Evolutionary conservation across 2,888 invertebrate genomes (phyloP).

Genomic region (Tetranychus truncatus): DNA sequence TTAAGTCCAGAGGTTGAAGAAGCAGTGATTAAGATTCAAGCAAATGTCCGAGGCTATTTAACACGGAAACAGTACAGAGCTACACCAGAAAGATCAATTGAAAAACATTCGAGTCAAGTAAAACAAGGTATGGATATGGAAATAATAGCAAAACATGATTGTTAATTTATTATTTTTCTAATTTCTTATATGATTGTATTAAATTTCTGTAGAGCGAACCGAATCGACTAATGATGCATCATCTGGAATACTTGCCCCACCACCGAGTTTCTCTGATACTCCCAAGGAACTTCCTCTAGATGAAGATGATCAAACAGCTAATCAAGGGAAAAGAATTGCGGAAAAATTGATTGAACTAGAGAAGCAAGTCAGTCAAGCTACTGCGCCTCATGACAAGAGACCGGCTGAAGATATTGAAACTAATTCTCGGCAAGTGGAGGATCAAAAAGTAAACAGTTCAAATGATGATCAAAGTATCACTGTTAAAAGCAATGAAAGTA

Average conservation of each 20-base stretch:
- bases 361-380: background rate
- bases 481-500: too few species aligned
- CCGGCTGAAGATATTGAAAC: background rate
- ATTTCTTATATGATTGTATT: background rate
- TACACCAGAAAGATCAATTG: background rate
- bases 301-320: background rate
- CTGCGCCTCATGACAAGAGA: background rate
- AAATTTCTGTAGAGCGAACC: background rate
- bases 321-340: background rate
- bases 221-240: background rate
- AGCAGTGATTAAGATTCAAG: conserved; percentile 27
- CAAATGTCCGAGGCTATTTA: conserved; percentile 26
- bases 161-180: background rate
- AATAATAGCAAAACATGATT: background rate
- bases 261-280: background rate
- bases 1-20: conserved; percentile 22
- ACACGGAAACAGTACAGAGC: conserved; percentile 21
- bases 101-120: background rate
- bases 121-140: background rate
- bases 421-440: background rate
- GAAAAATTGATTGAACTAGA: background rate
- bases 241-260: background rate
- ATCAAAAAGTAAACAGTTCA: background rate
- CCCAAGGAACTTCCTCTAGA: background rate
- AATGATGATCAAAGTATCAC: background rate